These are phyloP conservation scores for Cheilosia vulpina DNA, from an alignment of 2,888 invertebrate species.

Conservation along the genomic window DNA sequence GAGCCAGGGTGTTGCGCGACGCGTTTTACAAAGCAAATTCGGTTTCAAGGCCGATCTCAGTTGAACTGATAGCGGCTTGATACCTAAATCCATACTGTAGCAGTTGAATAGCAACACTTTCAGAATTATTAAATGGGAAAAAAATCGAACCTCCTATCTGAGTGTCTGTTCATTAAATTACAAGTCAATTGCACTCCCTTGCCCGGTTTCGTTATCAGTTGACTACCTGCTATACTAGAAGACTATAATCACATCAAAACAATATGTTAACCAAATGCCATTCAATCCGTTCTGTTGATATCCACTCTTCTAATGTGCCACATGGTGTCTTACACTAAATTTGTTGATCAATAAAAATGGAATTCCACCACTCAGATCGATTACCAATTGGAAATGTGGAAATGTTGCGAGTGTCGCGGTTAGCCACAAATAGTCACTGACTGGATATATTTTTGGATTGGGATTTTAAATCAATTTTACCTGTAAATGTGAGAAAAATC, in stretches of 20 bases:
- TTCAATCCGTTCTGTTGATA: conserved; percentile 24
- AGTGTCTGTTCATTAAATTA: background rate
- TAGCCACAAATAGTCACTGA: background rate
- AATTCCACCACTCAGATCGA: conserved; percentile 40
- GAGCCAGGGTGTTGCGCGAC: too few relatives aligned
- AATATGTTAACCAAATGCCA: conserved; percentile 21
- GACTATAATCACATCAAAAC: conserved; percentile 6
- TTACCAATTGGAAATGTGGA: conserved; percentile 21
- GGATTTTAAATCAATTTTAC: conserved; percentile 80
- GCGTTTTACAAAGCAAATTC: too few relatives aligned
- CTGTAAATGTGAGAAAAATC: conserved; percentile 89
- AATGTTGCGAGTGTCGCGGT: background rate
- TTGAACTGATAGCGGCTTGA: too few relatives aligned
- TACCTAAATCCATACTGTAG: too few relatives aligned
- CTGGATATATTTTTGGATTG: background rate
- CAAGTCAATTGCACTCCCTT: background rate
- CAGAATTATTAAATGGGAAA: too few relatives aligned
- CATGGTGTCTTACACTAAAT: conserved; percentile 18
- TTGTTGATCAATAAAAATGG: conserved; percentile 33
- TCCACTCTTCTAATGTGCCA: background rate
- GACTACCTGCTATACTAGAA: background rate
- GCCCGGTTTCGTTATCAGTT: background rate
- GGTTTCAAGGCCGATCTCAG: too few relatives aligned
- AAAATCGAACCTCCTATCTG: too few relatives aligned
- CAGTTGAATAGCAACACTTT: too few relatives aligned